These are phyloP conservation scores for Amblyjoppa fuscipennis DNA, from an alignment of 2,888 invertebrate species.

Conservation along the genomic window DNA sequence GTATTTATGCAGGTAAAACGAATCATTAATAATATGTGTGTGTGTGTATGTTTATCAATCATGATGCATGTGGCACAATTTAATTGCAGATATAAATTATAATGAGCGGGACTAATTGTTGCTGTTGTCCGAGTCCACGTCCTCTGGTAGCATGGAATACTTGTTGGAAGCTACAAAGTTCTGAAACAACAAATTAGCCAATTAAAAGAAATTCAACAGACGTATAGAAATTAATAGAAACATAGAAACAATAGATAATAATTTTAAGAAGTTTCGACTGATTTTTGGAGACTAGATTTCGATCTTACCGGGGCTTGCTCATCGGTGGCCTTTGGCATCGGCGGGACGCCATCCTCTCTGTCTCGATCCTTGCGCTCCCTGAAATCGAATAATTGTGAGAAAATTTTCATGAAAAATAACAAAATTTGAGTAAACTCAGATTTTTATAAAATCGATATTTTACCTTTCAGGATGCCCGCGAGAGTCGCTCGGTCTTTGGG, in stretches of 20 bases:
- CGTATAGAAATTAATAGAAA: no score
- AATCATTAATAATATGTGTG: constrained; percentile 75
- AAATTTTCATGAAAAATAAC: background rate
- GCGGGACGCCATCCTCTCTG: constrained; percentile 83
- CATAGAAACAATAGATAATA: no score
- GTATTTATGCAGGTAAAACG: constrained; percentile 79
- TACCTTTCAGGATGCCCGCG: constrained; percentile 77
- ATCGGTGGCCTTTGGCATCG: constrained; percentile 91
- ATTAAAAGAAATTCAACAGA: constrained; percentile 2
- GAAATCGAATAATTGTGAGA: background rate
- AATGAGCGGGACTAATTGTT: constrained; percentile 80
- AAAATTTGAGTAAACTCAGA: background rate
- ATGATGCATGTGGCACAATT: constrained; percentile 82
- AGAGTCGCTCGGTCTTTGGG: constrained; percentile 72
- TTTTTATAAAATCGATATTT: background rate
- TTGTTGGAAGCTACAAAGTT: constrained; percentile 92
- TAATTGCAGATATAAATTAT: constrained; percentile 79
- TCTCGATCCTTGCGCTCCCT: constrained; percentile 78
- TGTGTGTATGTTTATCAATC: constrained; percentile 78
- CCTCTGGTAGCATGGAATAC: constrained; percentile 90
- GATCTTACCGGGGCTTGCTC: constrained; percentile 90
- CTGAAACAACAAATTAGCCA: constrained; percentile 83
- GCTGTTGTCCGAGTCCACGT: constrained; percentile 87
- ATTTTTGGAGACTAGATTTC: background rate
- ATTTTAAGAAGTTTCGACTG: background rate